phyloP scores from a whole-genome alignment of 2,888 invertebrate species.

The Frankliniella intonsa region DNA sequence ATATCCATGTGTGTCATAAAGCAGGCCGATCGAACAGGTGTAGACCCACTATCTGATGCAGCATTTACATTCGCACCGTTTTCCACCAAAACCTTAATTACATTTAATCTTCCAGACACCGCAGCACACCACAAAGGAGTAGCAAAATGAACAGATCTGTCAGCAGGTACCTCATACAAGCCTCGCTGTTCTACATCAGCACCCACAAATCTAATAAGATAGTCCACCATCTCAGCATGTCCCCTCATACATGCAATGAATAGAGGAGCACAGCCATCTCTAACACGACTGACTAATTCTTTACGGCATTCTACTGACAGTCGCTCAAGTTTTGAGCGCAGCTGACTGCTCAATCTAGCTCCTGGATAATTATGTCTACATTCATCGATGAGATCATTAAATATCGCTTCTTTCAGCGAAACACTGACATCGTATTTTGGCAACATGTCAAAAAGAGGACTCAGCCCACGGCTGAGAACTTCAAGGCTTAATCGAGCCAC shows the following conservation, averaged over 20 bases:
- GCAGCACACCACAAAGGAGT: constrained; percentile 91
- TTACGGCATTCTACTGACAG: constrained; percentile 58
- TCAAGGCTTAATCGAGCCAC: not conserved
- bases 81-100: constrained; percentile 70
- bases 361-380: constrained; percentile 58
- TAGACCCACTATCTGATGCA: constrained; percentile 76
- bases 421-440: not conserved
- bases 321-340: constrained; percentile 55
- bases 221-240: constrained; percentile 78
- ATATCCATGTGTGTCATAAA: constrained; percentile 85
- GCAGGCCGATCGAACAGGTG: constrained; percentile 85
- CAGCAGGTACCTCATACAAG: constrained; percentile 77
- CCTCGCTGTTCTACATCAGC: constrained; percentile 85
- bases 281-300: constrained; percentile 63
- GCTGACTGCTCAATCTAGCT: constrained; percentile 56
- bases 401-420: constrained; percentile 29
- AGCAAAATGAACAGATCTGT: constrained; percentile 71
- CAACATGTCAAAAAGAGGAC: not conserved
- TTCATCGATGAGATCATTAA: constrained; percentile 37
- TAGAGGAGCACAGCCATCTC: constrained; percentile 75
- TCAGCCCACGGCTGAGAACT: not conserved
- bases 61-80: constrained; percentile 84
- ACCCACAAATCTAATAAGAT: constrained; percentile 72
- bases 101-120: constrained; percentile 73
- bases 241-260: constrained; percentile 75